Evolutionary conservation across 2,113 vertebrate genomes (phyloP), one percentile per base, ranked within the genome.

Genomic region (Sinocyclocheilus maitianheensis): DNA sequence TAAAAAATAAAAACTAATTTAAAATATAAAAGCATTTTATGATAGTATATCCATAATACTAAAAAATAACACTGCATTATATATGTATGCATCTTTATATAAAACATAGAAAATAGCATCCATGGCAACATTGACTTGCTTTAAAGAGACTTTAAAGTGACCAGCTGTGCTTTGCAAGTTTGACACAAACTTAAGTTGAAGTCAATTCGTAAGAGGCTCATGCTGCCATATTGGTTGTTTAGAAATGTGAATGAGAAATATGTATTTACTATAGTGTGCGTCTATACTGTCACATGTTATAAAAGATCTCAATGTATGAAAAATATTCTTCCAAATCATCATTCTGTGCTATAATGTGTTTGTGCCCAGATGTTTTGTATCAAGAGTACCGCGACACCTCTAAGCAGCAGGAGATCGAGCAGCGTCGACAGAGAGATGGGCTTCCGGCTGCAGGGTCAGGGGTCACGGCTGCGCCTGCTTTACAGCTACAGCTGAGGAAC

Each of bases 321-420:
- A 46, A 11, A 48, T 12, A 48, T 48, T 48, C 11, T 48, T 43
- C 37, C 20, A 9, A 74, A 74, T 75, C 72, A 46, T 16, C 40
- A 46, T 75, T 75, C 18, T 75, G 40, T 82, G 7, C 37, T 81
- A 1, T 48, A 4, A 78, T 83, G 46, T 79, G 82, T 79, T 26
- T 74, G 48, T 84, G 62, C 81, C 5, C 90, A 99, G 98, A 93
- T 37, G 95, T 98, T 91, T 92, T 99, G 79, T 99, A 99, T 91
- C 98, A 99, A 93, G 98, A 99, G 91, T 99, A 99, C 89, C 93
- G 97, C 63, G 97, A 98, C 87, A 97, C 97, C 37, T 97, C 97
- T 0, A 98, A 97, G 0, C 96, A 97, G 2, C 96, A 98, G 85
- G 97, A 99, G 90, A 97, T 99, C 5, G 96, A 99, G 93, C 95